Conservation (phyloP, 2,797 vertebrate genomes). For the Erpetoichthys calabaricus region DNA sequence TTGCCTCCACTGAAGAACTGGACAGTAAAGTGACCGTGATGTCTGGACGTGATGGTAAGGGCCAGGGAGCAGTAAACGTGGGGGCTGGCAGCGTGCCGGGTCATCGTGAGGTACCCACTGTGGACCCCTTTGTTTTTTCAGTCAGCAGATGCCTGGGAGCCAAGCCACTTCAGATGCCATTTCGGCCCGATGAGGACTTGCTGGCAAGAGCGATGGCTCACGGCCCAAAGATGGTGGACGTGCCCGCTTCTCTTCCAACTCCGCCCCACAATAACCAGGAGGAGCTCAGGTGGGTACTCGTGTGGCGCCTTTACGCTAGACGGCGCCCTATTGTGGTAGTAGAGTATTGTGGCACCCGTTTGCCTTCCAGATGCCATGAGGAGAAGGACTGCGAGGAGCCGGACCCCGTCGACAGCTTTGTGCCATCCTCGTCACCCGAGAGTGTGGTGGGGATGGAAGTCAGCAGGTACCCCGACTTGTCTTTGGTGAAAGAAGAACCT, state of each 20-base stretch:
- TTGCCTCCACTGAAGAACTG: slow-evolving; percentile 89
- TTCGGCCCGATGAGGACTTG: slow-evolving; percentile 83
- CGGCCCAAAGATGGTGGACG: slow-evolving; percentile 92
- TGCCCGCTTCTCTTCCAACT: slow-evolving; percentile 91
- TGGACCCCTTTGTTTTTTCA: slow-evolving; percentile 27
- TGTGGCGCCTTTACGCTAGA: neutral
- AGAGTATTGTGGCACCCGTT: neutral
- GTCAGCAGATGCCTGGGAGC: slow-evolving; percentile 82
- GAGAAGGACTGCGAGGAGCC: slow-evolving; percentile 78
- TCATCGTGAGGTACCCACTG: neutral
- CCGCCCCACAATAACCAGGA: slow-evolving; percentile 97
- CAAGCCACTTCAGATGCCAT: slow-evolving; percentile 79
- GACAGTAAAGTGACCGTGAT: slow-evolving; percentile 78
- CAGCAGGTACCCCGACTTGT: slow-evolving; percentile 84
- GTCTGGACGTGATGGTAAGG: slow-evolving; percentile 56
- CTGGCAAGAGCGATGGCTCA: slow-evolving; percentile 81
- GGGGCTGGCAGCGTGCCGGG: neutral
- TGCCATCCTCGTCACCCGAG: slow-evolving; percentile 94
- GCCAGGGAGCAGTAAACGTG: neutral
- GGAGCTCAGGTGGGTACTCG: slow-evolving; percentile 67
- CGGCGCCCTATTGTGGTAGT: no score
- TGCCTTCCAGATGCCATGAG: slow-evolving; percentile 65
- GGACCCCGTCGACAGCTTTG: slow-evolving; percentile 91
- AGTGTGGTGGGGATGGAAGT: slow-evolving; percentile 90
- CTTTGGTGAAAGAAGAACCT: slow-evolving; percentile 80